phyloP scores from a whole-genome alignment of 2,113 vertebrate genomes.

The Perca schrenkii region DNA sequence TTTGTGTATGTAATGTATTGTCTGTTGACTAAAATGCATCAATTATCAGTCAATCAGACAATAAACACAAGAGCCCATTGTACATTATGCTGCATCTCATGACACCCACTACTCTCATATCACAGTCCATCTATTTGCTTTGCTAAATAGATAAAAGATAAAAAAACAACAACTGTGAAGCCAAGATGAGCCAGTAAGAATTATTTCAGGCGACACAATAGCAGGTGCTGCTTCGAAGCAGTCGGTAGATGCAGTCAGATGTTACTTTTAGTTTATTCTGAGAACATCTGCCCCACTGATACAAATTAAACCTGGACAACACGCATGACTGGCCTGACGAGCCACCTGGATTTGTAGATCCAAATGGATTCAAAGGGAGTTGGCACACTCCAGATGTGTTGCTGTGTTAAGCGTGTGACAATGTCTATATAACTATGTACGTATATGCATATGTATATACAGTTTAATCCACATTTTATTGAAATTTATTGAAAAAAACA shows the following conservation, averaged over 20 bases:
- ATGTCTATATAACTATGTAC: background rate
- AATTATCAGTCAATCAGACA: background rate
- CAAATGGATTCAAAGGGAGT: conserved; percentile 32
- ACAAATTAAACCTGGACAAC: too few relatives aligned
- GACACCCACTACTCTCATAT: conserved; percentile 10
- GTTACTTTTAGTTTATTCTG: conserved; percentile 48
- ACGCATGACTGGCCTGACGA: too few relatives aligned
- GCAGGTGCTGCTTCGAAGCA: conserved; percentile 65
- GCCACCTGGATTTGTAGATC: conserved; percentile 38
- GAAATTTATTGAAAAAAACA: too few relatives aligned
- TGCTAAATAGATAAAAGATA: background rate
- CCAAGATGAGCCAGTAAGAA: conserved; percentile 12
- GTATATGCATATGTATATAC: too few relatives aligned
- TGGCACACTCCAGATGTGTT: conserved; percentile 14
- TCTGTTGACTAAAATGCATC: background rate
- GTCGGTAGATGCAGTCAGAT: conserved; percentile 54
- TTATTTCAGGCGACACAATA: conserved; percentile 42
- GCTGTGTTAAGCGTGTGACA: conserved; percentile 3
- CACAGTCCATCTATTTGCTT: background rate
- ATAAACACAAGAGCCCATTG: background rate
- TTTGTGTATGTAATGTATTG: background rate
- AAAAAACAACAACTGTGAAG: background rate
- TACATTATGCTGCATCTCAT: conserved; percentile 2
- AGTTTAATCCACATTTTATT: background rate
- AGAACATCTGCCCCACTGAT: conserved; percentile 39